Evolutionary conservation across 2,113 vertebrate genomes (phyloP).

Genomic region (Protobothrops flavoviridis): DNA sequence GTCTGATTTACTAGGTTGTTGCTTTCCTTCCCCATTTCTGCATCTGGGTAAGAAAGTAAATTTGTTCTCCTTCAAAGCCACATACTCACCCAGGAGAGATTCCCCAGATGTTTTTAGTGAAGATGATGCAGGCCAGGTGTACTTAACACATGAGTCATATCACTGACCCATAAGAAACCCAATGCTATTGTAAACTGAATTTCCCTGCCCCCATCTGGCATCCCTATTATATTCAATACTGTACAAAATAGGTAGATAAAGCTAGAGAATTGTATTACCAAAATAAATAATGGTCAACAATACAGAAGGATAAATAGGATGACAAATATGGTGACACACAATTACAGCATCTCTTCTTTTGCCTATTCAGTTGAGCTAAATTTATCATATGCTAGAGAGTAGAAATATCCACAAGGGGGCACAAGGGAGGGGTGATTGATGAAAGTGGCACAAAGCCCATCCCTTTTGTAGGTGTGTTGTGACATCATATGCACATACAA

Average conservation of each 20-base stretch:
- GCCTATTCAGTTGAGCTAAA: not conserved
- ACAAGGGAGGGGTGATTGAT: not conserved
- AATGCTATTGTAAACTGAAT: not conserved
- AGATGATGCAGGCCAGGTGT: conserved; percentile 27
- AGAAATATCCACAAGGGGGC: not conserved
- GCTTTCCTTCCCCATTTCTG: not conserved
- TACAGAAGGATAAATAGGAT: no score
- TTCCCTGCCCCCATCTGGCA: not conserved
- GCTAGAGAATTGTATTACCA: not conserved
- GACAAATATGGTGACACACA: not conserved
- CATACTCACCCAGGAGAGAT: not conserved
- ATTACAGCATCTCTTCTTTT: not conserved
- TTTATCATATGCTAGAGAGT: not conserved
- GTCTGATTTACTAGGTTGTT: not conserved
- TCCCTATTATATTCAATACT: not conserved
- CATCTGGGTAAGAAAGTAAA: not conserved
- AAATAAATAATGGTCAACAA: not conserved
- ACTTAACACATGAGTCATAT: conserved; percentile 19
- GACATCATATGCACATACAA: no score
- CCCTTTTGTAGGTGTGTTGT: not conserved
- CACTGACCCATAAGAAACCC: conserved; percentile 1
- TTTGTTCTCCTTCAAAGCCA: conserved; percentile 23
- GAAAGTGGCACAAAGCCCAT: not conserved
- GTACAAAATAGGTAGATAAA: not conserved
- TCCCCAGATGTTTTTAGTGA: conserved; percentile 19